Conservation (phyloP, 2,113 vertebrate species). For the Aphyosemion australe region DNA sequence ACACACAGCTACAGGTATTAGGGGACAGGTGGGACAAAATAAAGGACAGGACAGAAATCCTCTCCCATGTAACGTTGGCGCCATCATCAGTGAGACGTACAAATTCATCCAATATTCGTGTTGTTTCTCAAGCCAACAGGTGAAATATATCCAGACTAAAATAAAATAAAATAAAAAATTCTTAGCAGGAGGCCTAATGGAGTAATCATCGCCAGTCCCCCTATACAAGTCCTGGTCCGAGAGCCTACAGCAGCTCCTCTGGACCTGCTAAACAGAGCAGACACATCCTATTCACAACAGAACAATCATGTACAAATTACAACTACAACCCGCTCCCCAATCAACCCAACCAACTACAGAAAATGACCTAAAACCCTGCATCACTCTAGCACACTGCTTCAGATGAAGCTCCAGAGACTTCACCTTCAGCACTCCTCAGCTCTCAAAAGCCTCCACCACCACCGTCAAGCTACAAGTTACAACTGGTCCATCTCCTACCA, state of each 20-base stretch:
- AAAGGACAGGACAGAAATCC: constrained; percentile 30
- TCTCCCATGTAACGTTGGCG: constrained; percentile 31
- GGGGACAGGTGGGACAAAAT: constrained; percentile 24
- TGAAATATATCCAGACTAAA: constrained; percentile 34
- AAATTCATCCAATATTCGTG: constrained; percentile 24
- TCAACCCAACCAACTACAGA: constrained; percentile 52
- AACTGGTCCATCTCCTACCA: constrained; percentile 2
- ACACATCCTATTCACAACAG: constrained; percentile 71
- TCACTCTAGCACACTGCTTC: constrained; percentile 50
- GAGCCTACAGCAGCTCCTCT: constrained; percentile 31
- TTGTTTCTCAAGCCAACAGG: constrained; percentile 47
- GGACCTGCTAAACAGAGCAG: constrained; percentile 51
- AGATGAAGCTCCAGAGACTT: background rate
- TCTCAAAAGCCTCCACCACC: constrained; percentile 5
- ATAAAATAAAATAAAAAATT: constrained; percentile 5
- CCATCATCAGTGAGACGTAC: constrained; percentile 59
- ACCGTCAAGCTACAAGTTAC: background rate
- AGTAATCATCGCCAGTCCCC: constrained; percentile 53
- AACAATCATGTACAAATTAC: constrained; percentile 57
- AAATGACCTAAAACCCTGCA: constrained; percentile 40
- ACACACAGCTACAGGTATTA: constrained; percentile 44
- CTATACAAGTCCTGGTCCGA: constrained; percentile 34
- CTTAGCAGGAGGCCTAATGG: constrained; percentile 40
- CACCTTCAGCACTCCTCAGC: background rate
- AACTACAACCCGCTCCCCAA: constrained; percentile 42